phyloP scores from a whole-genome alignment of 2,888 invertebrate genomes.

The Epistrophe grossulariae region DNA sequence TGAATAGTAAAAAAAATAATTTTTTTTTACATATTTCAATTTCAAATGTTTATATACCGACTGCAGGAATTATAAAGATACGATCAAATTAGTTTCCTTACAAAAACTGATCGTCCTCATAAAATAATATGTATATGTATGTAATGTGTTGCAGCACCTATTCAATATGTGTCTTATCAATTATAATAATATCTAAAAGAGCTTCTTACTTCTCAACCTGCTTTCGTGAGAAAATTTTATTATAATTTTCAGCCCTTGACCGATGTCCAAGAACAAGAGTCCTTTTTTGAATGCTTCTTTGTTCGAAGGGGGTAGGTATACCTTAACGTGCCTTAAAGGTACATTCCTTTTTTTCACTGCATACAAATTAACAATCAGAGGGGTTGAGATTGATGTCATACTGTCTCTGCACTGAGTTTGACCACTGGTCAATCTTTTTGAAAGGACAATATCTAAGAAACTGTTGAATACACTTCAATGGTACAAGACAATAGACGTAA shows the following conservation, averaged over 20 bases:
- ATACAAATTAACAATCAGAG: conserved; percentile 16
- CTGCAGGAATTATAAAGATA: too few species aligned
- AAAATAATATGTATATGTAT: too few species aligned
- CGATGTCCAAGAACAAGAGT: neutral
- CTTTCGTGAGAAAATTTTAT: neutral
- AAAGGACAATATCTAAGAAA: neutral
- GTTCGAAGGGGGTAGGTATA: conserved; percentile 11
- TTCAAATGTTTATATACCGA: too few species aligned
- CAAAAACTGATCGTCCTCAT: too few species aligned
- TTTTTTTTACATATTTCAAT: too few species aligned
- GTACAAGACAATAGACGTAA: conserved; percentile 44
- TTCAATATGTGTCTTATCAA: too few species aligned
- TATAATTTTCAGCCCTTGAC: neutral
- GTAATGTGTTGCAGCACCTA: too few species aligned
- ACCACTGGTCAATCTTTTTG: conserved; percentile 50
- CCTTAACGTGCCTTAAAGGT: neutral
- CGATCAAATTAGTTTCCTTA: too few species aligned
- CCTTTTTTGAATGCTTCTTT: neutral
- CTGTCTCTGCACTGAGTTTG: conserved; percentile 33
- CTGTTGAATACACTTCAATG: conserved; percentile 52
- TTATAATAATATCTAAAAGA: too few species aligned
- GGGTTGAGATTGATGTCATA: conserved; percentile 34
- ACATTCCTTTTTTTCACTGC: neutral
- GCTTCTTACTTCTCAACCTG: neutral
- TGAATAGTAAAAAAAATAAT: too few species aligned